phyloP scores from a whole-genome alignment of 2,797 vertebrate species.

The Parauchenoglanis punctatus region DNA sequence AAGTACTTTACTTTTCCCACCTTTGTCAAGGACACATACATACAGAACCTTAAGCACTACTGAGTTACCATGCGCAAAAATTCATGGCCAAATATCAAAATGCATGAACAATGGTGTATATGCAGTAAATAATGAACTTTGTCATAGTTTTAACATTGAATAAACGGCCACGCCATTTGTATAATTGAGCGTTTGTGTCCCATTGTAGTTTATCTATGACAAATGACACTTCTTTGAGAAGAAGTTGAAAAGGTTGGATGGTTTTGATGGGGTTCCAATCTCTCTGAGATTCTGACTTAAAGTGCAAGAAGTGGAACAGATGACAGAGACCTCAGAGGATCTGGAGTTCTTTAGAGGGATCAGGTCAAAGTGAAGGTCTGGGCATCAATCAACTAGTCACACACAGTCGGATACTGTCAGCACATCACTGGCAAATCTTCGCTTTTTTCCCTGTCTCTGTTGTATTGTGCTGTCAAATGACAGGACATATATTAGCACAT shows the following conservation, averaged over 20 bases:
- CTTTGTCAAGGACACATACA: not conserved
- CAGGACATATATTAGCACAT: not conserved
- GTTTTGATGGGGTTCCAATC: slow-evolving; percentile 37
- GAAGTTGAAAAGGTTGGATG: slow-evolving; percentile 1
- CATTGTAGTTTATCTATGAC: not conserved
- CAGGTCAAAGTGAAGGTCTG: slow-evolving; percentile 40
- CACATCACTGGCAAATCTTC: not conserved
- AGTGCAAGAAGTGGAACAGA: slow-evolving; percentile 43
- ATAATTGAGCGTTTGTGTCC: not conserved
- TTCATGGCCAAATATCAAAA: not conserved
- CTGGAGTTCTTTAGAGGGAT: slow-evolving; percentile 27
- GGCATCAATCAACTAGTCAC: slow-evolving; percentile 8
- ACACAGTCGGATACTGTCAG: slow-evolving; percentile 5
- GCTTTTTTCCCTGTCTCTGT: not conserved
- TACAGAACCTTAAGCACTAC: not conserved
- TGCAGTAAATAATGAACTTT: not conserved
- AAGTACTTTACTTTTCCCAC: not conserved
- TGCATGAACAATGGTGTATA: not conserved
- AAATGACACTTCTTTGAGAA: not conserved
- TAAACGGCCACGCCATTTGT: not conserved
- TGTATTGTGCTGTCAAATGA: not conserved
- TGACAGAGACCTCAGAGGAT: slow-evolving; percentile 40
- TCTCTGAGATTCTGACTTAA: slow-evolving; percentile 15
- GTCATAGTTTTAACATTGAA: too few species aligned
- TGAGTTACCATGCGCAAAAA: not conserved